Base-by-base conservation (phyloP, 2,113 vertebrate species). In the Carassius auratus region DNA sequence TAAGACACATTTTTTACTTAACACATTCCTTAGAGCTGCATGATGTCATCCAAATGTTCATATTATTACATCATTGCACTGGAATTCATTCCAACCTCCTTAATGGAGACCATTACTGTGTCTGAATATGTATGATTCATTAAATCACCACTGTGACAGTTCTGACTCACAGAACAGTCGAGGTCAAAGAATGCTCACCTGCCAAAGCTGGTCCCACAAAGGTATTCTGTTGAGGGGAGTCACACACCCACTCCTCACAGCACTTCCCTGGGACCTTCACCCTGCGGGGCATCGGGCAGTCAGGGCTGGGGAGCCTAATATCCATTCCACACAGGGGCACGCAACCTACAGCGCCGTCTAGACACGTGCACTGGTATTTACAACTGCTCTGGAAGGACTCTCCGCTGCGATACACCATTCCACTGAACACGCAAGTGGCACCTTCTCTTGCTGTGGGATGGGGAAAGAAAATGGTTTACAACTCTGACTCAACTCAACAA, bases 371-470 rank as follows among this genome's bases (percentile, higher is more conserved):
- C 91, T 97, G 97, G 94, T 99, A 99, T 87, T 99, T 99, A 95
- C 98, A 99, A 95, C 97, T 99, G 96, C 96, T 98, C 93, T 99
- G 97, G 94, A 99, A 99, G 45, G 96, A 95, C 93, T 99, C 97
- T 0, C 98, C 98, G 1, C 96, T 99, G 68, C 96, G 94, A 93
- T 99, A 98, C 89, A 99, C 96, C 64, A 94, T 96, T 6, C 98
- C 97, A 76, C 96, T 95, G 15, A 99, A 97, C 68, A 98, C 95
- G 8, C 98, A 99, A 7, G 97, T 96, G 74, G 97, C 97, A 8
- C 98, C 97, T 3, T 98, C 98, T 85, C 94, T 96, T 71, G 97
- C 98, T 99, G 93, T 13, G 68, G 57, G 57, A 66, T 14, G 5
- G 8, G 82, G 13, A 62, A 64, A 14, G 0, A 48, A 85, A 4